Evolutionary conservation across 2,113 vertebrate genomes (phyloP), one percentile per base, ranked within the genome.

Genomic region (Phoxinus phoxinus): DNA sequence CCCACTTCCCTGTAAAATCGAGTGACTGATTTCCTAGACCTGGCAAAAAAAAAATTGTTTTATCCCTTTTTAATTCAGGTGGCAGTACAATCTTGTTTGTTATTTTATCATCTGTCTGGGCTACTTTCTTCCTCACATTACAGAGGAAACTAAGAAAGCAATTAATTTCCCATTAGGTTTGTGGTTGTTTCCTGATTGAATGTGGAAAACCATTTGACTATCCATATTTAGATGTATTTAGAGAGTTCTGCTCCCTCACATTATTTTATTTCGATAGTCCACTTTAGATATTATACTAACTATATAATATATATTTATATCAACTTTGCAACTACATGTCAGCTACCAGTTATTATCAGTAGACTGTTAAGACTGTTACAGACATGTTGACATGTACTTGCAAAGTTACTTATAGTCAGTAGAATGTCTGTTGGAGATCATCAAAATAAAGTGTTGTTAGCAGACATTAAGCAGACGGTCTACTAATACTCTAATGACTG

Each of bases 1-100:
- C 17, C 35, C 35, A 48, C 80, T 48, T 78, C 65, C 56, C 69
- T 67, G 61, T 79, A 13, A 79, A 67, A 19, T 65, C 72, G 37
- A 25, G n/a, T 41, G 11, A 74, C 46, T 12, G 32, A 78, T 77
- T 41, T 48, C 32, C 48, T 4, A 21, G 25, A 76, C 27, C 51
- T 51, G 74, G 48, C 7, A 56, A n/a, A n/a, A n/a, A n/a, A n/a
- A n/a, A n/a, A n/a, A n/a, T n/a, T n/a, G n/a, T n/a, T n/a, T n/a
- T 10, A 32, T 46, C 41, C 53, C 11, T 19, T 44, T 35, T 9
- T 41, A 8, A 82, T 32, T 82, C 80, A 75, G n/a, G 67, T 37
- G 37, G n/a, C 25, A 30, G 41, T 25, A 30, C 12, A 65, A 15
- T 65, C 58, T 53, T 21, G 74, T 35, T 32, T 21, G 30, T 51